Evolutionary conservation across 2,888 invertebrate genomes (phyloP), one percentile per base, ranked within the genome.

Genomic region (Lepidocyrtinus sp.): DNA sequence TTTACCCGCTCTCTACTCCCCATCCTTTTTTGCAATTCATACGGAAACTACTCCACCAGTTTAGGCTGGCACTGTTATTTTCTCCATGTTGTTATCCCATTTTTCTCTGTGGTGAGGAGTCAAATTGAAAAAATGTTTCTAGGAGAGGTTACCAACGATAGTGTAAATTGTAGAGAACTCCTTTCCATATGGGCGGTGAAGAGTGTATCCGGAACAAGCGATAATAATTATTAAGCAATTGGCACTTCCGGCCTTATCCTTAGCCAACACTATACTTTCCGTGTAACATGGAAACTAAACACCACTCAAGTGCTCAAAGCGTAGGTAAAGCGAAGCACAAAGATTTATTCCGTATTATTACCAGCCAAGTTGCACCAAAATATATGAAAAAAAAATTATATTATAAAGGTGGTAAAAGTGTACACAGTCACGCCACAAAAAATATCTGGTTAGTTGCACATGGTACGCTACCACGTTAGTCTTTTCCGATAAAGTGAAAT

Each of bases 211-310:
- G 70, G 70, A 70, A 69, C 15, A 46, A 64, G 76, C 25, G 61
- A 64, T 70, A 64, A 64, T 70, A 63, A 76, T 70, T 76, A 76
- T 70, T 70, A 76, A 76, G 70, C 76, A 70, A 76, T 76, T 69
- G 55, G 9, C 22, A 64, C 76, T 76, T 76, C 76, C 76, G 76
- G 76, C 25, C 27, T 70, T 76, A 63, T 59, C 70, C 62, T 27
- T 50, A 24, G 1, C 3, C 22, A 17, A 15, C 24, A 24, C 17
- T 50, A 21, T 46, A 1, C n/a, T 15, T 27, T 12, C 64, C 36
- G 74, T 67, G 46, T 25, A 69, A 55, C 17, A 46, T 45, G 26
- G 24, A 27, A 71, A 55, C 55, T 5, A 36, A 36, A 36, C 5
- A 36, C n/a, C n/a, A 36, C 5, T 36, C 5, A 7, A 36, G 36